Evolutionary conservation across 1,140 invertebrate genomes (phyloP).

Genomic region (Trialeurodes vaporariorum): DNA sequence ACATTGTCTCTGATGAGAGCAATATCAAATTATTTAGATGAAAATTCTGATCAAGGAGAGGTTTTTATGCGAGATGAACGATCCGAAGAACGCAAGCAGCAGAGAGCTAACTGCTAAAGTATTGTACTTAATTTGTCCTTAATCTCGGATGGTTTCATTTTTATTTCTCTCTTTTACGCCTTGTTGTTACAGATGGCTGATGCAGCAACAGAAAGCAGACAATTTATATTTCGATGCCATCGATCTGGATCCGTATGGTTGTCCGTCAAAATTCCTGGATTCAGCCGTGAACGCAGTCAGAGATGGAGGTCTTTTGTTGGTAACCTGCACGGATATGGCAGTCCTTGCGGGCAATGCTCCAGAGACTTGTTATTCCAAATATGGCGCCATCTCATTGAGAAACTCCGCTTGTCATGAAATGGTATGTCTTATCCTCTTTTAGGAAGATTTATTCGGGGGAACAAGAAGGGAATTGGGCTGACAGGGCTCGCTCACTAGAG

Average conservation of each 20-base stretch:
- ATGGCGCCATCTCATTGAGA: conserved; percentile 79
- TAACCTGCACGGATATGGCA: conserved; percentile 98
- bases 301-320: conserved; percentile 72
- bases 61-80: too few relatives aligned
- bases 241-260: conserved; percentile 97
- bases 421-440: conserved; percentile 42
- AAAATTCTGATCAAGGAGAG: too few relatives aligned
- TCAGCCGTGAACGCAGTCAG: conserved; percentile 69
- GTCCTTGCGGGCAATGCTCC: conserved; percentile 89
- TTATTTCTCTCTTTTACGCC: too few relatives aligned
- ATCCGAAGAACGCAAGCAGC: too few relatives aligned
- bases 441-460: too few relatives aligned
- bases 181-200: conserved; percentile 57
- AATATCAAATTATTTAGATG: too few relatives aligned
- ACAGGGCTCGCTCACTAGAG: too few relatives aligned
- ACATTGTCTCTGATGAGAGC: too few relatives aligned
- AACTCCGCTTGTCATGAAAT: conserved; percentile 92
- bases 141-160: too few relatives aligned
- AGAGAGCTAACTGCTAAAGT: too few relatives aligned
- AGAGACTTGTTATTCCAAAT: conserved; percentile 90
- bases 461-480: too few relatives aligned
- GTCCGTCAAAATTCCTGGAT: conserved; percentile 86
- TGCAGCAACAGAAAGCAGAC: conserved; percentile 56
- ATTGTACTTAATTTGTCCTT: too few relatives aligned
- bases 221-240: conserved; percentile 64